Evolutionary conservation across 2,113 vertebrate species (phyloP), one percentile per base, ranked within the genome.

Genomic region (Anseranas semipalmata): DNA sequence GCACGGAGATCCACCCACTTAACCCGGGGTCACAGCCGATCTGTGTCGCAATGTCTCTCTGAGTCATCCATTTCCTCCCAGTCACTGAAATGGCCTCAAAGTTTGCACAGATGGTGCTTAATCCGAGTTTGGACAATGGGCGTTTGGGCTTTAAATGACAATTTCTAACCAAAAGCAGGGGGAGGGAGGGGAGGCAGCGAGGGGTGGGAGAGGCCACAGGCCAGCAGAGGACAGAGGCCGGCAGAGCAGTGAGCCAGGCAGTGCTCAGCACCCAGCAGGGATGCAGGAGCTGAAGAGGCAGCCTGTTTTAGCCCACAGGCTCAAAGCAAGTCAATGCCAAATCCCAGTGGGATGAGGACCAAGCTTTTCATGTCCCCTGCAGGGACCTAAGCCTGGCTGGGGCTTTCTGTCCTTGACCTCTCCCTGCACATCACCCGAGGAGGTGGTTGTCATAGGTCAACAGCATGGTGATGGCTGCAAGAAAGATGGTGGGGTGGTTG

Each of bases 61-160:
- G 96, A 96, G 88, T 97, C 95, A 96, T 96, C 90, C 15, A 0
- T 68, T 93, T 96, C 92, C 95, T 95, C 75, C 83, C 73, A 75
- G 80, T 70, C 89, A 93, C 84, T 1, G 10, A 59, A 96, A 78
- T 45, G 78, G 88, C 90, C 92, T 97, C 88, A 73, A 89, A 96
- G 95, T 96, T 96, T 96, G 94, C 90, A 96, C 96, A 97, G 95
- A 96, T 97, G 96, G 96, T 93, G 92, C 48, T 87, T 97, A 96
- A 97, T 96, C 95, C 76, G 35, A 3, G 0, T 48, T 92, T 95
- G 95, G 92, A 96, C 92, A 96, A 93, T 48, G 87, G 80, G 66
- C 4, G 6, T 90, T 32, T 66, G 86, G 81, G 52, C 94, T 88
- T 77, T 59, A 80, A 80, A 81, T 1, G 62, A 48, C 52, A 74